These are phyloP conservation scores for Nemoura dubitans DNA, from an alignment of 2,888 invertebrate genomes.

Conservation along the genomic window DNA sequence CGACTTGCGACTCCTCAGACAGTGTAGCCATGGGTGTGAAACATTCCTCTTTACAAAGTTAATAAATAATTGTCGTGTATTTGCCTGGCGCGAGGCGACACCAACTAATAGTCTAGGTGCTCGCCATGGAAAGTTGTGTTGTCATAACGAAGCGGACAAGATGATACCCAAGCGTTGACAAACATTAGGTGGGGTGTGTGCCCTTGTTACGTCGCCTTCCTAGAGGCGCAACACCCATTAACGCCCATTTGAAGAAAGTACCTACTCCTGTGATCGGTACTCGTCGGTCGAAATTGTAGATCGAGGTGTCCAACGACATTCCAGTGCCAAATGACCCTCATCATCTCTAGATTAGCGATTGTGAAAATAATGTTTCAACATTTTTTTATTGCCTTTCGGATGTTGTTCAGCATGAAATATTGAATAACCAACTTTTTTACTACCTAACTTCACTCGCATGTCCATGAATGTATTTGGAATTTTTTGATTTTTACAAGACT, in stretches of 20 bases:
- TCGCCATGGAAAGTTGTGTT: not conserved
- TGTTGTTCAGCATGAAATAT: not conserved
- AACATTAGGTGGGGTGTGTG: not conserved
- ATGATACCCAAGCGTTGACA: not conserved
- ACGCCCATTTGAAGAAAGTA: not conserved
- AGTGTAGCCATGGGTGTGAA: not conserved
- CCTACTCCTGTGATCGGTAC: not conserved
- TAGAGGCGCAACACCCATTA: not conserved
- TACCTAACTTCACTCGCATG: not conserved
- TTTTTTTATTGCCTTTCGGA: not conserved
- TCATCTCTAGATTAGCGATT: not conserved
- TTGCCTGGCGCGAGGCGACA: slow-evolving; percentile 20
- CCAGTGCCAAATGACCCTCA: no score
- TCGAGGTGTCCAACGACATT: not conserved
- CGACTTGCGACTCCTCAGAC: not conserved
- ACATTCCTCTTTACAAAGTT: slow-evolving; percentile 9
- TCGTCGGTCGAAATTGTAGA: not conserved
- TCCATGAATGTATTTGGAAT: not conserved
- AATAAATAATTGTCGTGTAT: slow-evolving; percentile 19
- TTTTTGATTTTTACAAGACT: not conserved
- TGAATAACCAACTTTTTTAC: not conserved
- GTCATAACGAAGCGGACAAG: not conserved
- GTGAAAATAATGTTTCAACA: not conserved
- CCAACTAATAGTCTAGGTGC: slow-evolving; percentile 29
- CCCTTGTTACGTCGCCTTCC: not conserved